These are phyloP conservation scores for Malurus elegans DNA, from an alignment of 2,113 vertebrate genomes.

Conservation along the genomic window DNA sequence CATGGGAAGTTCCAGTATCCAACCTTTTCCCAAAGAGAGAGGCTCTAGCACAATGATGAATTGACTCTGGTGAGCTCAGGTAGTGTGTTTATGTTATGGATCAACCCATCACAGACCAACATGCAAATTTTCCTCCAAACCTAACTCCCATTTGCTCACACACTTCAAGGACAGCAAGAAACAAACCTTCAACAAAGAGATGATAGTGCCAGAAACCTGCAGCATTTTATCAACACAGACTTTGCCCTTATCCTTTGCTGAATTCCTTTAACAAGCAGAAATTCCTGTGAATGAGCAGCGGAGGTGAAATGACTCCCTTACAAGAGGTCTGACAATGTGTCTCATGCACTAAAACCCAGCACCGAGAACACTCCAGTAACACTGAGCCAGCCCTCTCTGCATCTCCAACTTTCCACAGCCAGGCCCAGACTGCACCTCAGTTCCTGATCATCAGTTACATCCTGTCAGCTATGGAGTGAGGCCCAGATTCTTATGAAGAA, in stretches of 20 bases:
- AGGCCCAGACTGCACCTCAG: background rate
- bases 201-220: background rate
- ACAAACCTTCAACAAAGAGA: background rate
- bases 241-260: background rate
- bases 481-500: background rate
- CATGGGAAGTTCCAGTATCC: background rate
- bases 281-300: background rate
- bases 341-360: background rate
- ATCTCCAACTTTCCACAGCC: background rate
- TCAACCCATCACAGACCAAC: background rate
- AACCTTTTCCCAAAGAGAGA: background rate
- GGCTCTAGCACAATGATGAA: accelerated
- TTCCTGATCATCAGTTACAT: background rate
- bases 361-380: background rate
- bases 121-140: background rate
- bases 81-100: background rate
- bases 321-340: background rate
- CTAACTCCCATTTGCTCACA: accelerated
- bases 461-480: background rate
- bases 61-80: background rate
- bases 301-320: background rate
- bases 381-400: background rate
- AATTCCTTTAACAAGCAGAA: background rate
- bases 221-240: background rate
- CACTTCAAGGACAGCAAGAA: background rate